These are phyloP conservation scores for Amazona finschi DNA, from an alignment of 2,797 vertebrate species.

Conservation along the genomic window DNA sequence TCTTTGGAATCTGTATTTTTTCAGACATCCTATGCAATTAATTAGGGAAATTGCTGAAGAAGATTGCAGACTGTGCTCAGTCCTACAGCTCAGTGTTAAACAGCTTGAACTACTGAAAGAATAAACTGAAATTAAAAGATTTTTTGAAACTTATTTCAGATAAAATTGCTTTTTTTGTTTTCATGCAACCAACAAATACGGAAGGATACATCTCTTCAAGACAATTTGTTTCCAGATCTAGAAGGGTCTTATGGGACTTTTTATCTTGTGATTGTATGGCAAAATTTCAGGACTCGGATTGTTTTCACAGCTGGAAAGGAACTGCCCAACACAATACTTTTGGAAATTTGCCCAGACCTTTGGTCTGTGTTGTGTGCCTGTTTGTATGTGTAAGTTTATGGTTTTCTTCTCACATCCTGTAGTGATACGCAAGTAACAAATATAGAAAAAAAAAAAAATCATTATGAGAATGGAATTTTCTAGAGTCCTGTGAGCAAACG, in stretches of 20 bases:
- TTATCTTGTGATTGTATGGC: slow-evolving; percentile 53
- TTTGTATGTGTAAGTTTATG: slow-evolving; percentile 55
- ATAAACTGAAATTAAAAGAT: not conserved
- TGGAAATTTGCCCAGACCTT: slow-evolving; percentile 60
- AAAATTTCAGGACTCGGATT: slow-evolving; percentile 64
- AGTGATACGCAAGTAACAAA: slow-evolving; percentile 17
- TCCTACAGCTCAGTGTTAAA: not conserved
- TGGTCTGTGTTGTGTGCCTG: slow-evolving; percentile 47
- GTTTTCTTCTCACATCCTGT: slow-evolving; percentile 40
- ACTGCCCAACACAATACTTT: slow-evolving; percentile 58
- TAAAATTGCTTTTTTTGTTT: not conserved
- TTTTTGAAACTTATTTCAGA: not conserved
- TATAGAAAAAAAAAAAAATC: not conserved
- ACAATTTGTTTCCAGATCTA: slow-evolving; percentile 37
- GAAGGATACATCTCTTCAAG: not conserved
- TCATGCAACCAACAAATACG: not conserved
- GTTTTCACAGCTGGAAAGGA: slow-evolving; percentile 75
- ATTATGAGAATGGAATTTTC: not conserved
- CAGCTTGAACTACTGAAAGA: not conserved
- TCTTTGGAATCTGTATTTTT: not conserved
- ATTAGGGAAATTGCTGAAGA: not conserved
- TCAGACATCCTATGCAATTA: not conserved
- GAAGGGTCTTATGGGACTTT: slow-evolving; percentile 29
- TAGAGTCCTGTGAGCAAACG: not conserved
- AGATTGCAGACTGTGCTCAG: not conserved